Evolutionary conservation across 2,888 invertebrate species (phyloP).

Genomic region (Copidosoma aretas): DNA sequence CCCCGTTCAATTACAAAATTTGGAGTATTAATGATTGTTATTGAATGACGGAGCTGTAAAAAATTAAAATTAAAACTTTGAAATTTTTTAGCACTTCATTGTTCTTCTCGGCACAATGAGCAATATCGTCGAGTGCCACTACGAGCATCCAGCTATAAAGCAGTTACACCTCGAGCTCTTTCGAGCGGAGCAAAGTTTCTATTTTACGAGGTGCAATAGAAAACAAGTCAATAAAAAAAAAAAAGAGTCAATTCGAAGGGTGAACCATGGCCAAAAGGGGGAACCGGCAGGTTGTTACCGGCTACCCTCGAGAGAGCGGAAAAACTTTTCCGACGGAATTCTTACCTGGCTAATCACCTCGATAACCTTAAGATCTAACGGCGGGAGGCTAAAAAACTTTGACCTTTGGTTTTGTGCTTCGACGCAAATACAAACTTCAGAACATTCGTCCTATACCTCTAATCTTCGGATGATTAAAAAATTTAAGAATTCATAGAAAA

Average conservation of each 20-base stretch:
- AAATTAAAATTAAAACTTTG: neutral
- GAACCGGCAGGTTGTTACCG: slow-evolving; percentile 29
- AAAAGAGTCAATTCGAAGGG: slow-evolving; percentile 27
- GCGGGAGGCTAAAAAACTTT: too few species aligned
- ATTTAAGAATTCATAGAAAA: neutral
- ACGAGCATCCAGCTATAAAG: slow-evolving; percentile 21
- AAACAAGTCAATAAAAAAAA: slow-evolving; percentile 26
- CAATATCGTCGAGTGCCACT: slow-evolving; percentile 1
- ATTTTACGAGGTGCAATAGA: slow-evolving; percentile 36
- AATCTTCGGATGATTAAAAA: too few species aligned
- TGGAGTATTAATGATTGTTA: too few species aligned
- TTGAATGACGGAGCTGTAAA: neutral
- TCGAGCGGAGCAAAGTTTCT: slow-evolving; percentile 28
- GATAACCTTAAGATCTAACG: too few species aligned
- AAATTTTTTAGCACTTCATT: neutral
- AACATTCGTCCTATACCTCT: too few species aligned
- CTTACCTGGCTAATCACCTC: too few species aligned
- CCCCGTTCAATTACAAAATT: too few species aligned
- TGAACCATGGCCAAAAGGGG: slow-evolving; percentile 31
- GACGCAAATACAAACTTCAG: too few species aligned
- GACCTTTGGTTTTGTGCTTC: too few species aligned
- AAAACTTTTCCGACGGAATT: slow-evolving; percentile 3
- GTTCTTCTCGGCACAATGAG: neutral
- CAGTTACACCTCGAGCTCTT: slow-evolving; percentile 11
- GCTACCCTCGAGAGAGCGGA: slow-evolving; percentile 27